Evolutionary conservation across 1,140 invertebrate genomes (phyloP), one percentile per base, ranked within the genome.

Genomic region (Zophobas atratus): DNA sequence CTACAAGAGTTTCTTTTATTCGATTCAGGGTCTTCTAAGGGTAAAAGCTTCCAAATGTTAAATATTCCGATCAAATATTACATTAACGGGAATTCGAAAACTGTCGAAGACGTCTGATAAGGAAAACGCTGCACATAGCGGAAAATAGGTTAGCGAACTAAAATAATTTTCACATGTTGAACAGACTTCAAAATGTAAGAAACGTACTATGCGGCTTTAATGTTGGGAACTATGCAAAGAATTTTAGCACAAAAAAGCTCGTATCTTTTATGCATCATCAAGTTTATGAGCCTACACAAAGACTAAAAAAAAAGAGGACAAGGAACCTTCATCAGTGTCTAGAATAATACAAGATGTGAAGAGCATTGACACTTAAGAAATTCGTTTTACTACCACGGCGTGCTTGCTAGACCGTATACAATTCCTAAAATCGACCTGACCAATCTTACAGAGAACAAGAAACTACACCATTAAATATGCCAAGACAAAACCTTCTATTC

Each of bases 391-490:
- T 67, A 48, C 60, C 20, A 34, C 55, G 60, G 20, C 39, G 60
- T 67, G 60, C 8, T 34, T 43, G 60, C 60, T 43, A 43, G 60
- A 67, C 38, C 60, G 60, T 43, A 43, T 43, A 43, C 43, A 67
- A 67, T 43, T 67, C 60, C 38, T 1, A 67, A 67, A 67, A 67
- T 67, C 60, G 60, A 46, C 39, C 60, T 67, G 60, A 67, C 60
- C 60, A 46, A 67, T 67, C 39, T 67, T 41, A 43, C 38, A 43
- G 33, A 20, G 39, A 41, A 43, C 60, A 67, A 67, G 39, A 67
- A 67, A 67, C 60, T 67, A 67, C 60, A 36, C 60, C 60, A 67
- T 67, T 67, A 67, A 67, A 67, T 67, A 67, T 67, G 60, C 60
- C 60, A 43, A 67, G 60, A 67, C 60, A 67, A 43, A 67, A 67